These are phyloP conservation scores for Axis porcinus DNA, from an alignment of 2,113 vertebrate species.

Conservation along the genomic window DNA sequence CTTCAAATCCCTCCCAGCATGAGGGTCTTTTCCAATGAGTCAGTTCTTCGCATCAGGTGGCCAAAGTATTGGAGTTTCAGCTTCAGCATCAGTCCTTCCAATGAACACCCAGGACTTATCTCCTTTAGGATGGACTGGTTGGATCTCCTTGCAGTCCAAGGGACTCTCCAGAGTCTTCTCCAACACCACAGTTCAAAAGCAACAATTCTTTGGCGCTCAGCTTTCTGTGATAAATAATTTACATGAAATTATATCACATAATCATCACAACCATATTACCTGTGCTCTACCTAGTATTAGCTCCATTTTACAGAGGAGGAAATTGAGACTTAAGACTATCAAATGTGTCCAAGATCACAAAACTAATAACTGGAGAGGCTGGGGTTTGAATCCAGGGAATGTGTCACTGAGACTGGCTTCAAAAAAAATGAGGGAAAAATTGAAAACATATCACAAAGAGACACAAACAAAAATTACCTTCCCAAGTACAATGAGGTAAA, in stretches of 20 bases:
- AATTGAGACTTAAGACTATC: neutral
- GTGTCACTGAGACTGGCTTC: neutral
- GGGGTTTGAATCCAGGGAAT: neutral
- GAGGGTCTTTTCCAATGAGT: neutral
- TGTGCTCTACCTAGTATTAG: neutral
- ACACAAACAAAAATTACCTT: neutral
- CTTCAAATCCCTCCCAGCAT: neutral
- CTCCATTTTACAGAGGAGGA: neutral
- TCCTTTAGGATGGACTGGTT: neutral
- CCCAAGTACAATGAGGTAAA: neutral
- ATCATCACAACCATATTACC: neutral
- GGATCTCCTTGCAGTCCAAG: neutral
- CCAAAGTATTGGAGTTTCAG: neutral
- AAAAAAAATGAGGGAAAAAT: neutral
- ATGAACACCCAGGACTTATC: neutral
- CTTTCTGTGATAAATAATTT: neutral
- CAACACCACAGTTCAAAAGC: neutral
- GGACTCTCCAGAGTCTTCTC: neutral
- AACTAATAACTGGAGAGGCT: neutral
- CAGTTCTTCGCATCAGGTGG: neutral
- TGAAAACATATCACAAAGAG: neutral
- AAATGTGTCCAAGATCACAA: neutral
- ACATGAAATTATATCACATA: neutral
- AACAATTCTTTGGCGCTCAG: neutral
- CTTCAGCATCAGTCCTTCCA: neutral